phyloP scores from a whole-genome alignment of 2,888 invertebrate genomes.

The Machimus rusticus region DNA sequence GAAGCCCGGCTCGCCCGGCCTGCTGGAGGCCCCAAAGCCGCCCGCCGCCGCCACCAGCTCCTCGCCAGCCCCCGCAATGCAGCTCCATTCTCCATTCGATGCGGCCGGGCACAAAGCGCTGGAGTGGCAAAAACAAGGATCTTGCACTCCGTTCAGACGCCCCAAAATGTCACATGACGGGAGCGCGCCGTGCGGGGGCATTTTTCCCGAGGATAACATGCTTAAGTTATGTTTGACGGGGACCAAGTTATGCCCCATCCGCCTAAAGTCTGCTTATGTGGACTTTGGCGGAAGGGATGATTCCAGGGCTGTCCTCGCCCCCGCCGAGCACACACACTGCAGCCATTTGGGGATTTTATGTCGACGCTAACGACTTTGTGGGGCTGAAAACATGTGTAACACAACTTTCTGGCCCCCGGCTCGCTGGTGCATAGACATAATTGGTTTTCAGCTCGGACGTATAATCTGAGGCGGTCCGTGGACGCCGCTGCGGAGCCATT shows the following conservation, averaged over 20 bases:
- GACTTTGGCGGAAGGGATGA: slow-evolving; percentile 17
- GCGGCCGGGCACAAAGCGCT: not conserved
- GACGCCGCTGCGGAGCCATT: not conserved
- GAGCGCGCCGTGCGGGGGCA: not conserved
- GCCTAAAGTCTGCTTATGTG: not conserved
- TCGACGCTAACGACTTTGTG: slow-evolving; percentile 26
- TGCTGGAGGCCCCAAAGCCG: not conserved
- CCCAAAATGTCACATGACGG: not conserved
- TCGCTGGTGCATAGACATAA: not conserved
- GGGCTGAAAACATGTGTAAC: slow-evolving; percentile 20
- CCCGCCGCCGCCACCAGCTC: not conserved
- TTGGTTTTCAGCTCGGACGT: not conserved
- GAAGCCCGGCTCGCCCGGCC: not conserved
- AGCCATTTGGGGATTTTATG: slow-evolving; percentile 24
- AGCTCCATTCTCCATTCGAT: not conserved
- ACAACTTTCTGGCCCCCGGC: slow-evolving; percentile 18
- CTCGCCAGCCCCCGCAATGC: not conserved
- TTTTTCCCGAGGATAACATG: slow-evolving; percentile 36
- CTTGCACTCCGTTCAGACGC: not conserved
- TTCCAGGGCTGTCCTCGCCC: not conserved
- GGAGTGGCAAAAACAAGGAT: not conserved
- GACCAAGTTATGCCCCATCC: slow-evolving; percentile 10
- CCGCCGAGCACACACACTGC: not conserved
- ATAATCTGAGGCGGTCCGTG: not conserved
- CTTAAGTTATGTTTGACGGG: slow-evolving; percentile 26